Conservation (phyloP, 2,888 invertebrate genomes). For the Coelogynopora nodosa region DNA sequence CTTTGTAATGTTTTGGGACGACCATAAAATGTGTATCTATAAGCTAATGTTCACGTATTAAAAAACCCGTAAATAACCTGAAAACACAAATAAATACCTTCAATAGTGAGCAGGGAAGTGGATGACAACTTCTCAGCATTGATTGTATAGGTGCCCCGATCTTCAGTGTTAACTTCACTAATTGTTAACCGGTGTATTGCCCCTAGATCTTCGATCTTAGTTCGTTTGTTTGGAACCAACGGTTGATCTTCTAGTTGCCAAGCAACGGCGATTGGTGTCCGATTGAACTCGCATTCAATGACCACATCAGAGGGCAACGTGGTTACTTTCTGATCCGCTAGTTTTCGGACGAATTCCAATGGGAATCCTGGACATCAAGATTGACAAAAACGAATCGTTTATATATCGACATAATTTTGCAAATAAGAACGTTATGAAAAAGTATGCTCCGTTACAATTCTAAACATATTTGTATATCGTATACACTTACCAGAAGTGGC, state of each 20-base stretch:
- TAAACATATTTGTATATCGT: too few relatives aligned
- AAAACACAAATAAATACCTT: too few relatives aligned
- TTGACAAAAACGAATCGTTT: too few relatives aligned
- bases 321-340: constrained; percentile 33
- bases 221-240: constrained; percentile 61
- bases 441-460: too few relatives aligned
- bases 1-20: too few relatives aligned
- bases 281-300: constrained; percentile 37
- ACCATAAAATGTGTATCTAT: too few relatives aligned
- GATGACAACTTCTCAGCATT: constrained; percentile 67
- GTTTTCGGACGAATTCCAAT: constrained; percentile 13
- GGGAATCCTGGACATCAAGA: not conserved
- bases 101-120: constrained; percentile 32
- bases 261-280: not conserved
- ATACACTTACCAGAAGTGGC: too few relatives aligned
- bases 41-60: too few relatives aligned
- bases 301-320: not conserved
- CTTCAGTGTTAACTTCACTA: constrained; percentile 76
- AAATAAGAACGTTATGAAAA: too few relatives aligned
- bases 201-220: constrained; percentile 61
- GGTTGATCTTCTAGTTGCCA: constrained; percentile 51
- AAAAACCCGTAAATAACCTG: too few relatives aligned
- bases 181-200: constrained; percentile 75
- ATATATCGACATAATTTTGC: too few relatives aligned
- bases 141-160: constrained; percentile 86